These are phyloP conservation scores for Acleris literana DNA, from an alignment of 2,888 invertebrate genomes.

Conservation along the genomic window DNA sequence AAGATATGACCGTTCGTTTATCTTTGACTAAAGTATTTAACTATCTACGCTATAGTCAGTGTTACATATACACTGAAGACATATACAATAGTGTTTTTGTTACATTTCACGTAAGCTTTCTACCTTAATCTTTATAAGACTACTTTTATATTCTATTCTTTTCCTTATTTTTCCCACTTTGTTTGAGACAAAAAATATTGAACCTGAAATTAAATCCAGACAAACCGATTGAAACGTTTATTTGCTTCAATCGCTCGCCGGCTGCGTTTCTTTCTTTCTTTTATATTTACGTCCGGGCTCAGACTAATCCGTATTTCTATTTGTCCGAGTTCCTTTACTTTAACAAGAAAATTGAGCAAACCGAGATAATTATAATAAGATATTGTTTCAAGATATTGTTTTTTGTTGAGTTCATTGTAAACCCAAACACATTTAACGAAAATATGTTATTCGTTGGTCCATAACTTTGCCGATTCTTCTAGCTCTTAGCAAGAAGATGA, in stretches of 20 bases:
- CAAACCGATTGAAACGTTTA: constrained; percentile 16
- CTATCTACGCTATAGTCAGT: too few relatives aligned
- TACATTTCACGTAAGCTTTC: too few relatives aligned
- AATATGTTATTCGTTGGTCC: too few relatives aligned
- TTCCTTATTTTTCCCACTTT: constrained; percentile 2
- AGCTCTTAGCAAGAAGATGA: too few relatives aligned
- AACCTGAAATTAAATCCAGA: constrained; percentile 20
- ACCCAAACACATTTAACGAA: too few relatives aligned
- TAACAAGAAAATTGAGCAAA: constrained; percentile 29
- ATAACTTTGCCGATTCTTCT: too few relatives aligned
- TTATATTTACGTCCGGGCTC: constrained; percentile 21
- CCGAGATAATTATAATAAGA: constrained; percentile 7
- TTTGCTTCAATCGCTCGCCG: constrained; percentile 24
- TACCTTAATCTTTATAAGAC: not conserved
- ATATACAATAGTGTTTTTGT: too few relatives aligned
- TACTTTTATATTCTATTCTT: not conserved
- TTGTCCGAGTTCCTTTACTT: constrained; percentile 27
- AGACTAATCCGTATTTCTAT: constrained; percentile 26
- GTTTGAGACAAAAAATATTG: constrained; percentile 25
- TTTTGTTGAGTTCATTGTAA: not conserved
- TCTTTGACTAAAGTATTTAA: too few relatives aligned
- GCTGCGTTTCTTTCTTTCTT: constrained; percentile 11
- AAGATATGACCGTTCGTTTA: too few relatives aligned
- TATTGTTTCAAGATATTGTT: constrained; percentile 9
- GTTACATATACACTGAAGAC: too few relatives aligned